Percentiles rank a stretch among this genome's conserved stretches.
phyloP scores from a whole-genome alignment of 2,797 vertebrate genomes.

The Coregonus ussuriensis region DNA sequence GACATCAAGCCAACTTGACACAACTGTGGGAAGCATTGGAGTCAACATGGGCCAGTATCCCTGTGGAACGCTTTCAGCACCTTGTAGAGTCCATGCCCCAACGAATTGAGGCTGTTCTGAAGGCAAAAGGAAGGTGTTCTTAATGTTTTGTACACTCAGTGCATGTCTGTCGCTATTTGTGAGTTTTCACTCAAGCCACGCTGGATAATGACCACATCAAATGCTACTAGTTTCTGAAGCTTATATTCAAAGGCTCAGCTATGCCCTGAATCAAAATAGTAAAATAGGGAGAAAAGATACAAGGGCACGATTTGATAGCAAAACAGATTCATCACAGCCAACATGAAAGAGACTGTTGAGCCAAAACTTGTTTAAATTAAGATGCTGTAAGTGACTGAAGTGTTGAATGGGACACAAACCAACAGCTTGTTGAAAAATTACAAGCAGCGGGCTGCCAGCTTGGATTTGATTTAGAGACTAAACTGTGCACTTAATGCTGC shows the following conservation, averaged over 20 bases:
- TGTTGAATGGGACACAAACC: constrained; percentile 41
- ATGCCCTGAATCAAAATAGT: constrained; percentile 56
- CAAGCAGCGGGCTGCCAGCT: constrained; percentile 46
- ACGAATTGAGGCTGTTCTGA: too few species aligned
- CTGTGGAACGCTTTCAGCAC: too few species aligned
- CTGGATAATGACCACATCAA: background rate
- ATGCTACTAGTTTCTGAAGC: constrained; percentile 32
- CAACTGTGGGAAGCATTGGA: too few species aligned
- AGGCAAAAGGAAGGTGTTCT: too few species aligned
- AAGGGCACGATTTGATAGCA: constrained; percentile 46
- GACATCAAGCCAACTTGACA: too few species aligned
- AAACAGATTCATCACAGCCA: constrained; percentile 48
- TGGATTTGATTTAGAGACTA: constrained; percentile 35
- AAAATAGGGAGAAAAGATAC: constrained; percentile 15
- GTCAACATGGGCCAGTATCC: too few species aligned
- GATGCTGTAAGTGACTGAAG: constrained; percentile 46
- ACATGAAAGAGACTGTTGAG: constrained; percentile 41
- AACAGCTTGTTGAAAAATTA: constrained; percentile 47
- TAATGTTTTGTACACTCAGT: too few species aligned
- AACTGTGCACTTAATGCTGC: constrained; percentile 34
- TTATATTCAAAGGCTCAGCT: constrained; percentile 50
- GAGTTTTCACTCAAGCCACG: background rate
- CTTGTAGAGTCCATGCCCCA: too few species aligned
- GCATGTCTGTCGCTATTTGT: background rate
- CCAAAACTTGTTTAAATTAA: constrained; percentile 46